Evolutionary conservation across 2,797 vertebrate species (phyloP).

Genomic region (Falco biarmicus): DNA sequence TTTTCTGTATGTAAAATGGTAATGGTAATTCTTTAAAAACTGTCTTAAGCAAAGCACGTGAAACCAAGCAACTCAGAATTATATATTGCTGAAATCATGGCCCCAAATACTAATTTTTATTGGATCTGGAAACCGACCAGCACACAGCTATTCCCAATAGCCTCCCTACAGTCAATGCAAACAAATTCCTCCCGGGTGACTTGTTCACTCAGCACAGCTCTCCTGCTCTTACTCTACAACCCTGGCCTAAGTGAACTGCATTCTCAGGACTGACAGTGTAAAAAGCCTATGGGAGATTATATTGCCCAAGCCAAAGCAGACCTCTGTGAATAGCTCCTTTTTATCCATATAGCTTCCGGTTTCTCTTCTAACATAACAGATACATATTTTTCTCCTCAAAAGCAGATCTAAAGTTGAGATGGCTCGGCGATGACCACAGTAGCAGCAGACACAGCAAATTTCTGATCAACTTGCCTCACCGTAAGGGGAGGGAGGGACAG

Average conservation of each 20-base stretch:
- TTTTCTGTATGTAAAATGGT: neutral
- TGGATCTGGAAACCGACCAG: neutral
- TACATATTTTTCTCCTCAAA: fast-evolving
- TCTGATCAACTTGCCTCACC: fast-evolving
- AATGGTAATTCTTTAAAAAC: neutral
- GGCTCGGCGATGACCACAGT: neutral
- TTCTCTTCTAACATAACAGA: neutral
- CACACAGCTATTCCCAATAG: neutral
- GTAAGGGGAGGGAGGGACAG: neutral
- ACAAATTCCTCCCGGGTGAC: neutral
- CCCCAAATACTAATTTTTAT: neutral
- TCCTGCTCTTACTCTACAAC: neutral
- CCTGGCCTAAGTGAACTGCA: fast-evolving
- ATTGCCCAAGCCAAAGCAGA: neutral
- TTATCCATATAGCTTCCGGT: fast-evolving
- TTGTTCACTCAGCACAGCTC: fast-evolving
- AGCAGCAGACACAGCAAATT: neutral
- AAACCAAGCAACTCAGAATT: neutral
- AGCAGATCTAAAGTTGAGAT: neutral
- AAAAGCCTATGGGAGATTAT: neutral
- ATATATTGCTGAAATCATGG: neutral
- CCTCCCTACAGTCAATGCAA: neutral
- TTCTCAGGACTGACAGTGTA: neutral
- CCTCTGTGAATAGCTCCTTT: neutral
- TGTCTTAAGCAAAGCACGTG: neutral